Base-by-base conservation (phyloP, 2,113 vertebrate species). In the Apeltes quadracus region DNA sequence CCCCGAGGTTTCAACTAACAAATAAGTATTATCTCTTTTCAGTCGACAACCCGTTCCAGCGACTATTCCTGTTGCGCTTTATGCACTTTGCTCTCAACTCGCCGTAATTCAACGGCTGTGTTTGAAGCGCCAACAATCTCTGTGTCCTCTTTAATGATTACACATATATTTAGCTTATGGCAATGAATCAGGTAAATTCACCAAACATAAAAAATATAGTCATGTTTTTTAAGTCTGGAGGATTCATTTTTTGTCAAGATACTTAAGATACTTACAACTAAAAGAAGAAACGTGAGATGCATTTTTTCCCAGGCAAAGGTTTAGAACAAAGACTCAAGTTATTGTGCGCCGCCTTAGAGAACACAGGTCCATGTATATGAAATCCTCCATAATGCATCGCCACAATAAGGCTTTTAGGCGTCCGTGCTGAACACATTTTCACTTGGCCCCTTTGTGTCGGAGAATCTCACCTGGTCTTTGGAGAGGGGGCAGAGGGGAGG, bases 381-480 rank as follows among this genome's bases (percentile, higher is more conserved):
- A 80, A 75, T 78, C 75, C 69, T 75, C 55, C 80, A 58, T 59
- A 66, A 77, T 73, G 75, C 74, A 83, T 78, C 62, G 61, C 68
- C 83, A 88, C 83, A 89, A 91, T 80, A 83, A 85, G 70, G 81
- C 69, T 80, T 85, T 77, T 75, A 79, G 84, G 72, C 80, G 23
- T 88, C 81, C 81, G 61, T 62, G 70, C 79, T 82, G 81, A 87
- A 75, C 76, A 61, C 55, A 87, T 89, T 91, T 89, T 87, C 86
- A 83, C 83, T 87, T 83, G 81, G 84, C 88, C 85, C 48, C 82
- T 91, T 91, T 91, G 92, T 93, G 88, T 87, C 65, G 36, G 83
- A 88, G 77, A 89, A 91, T 87, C 91, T 93, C 91, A 92, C 90
- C 90, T 93, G 89, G 89, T 86, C 88, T 88, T 91, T 90, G 85